Base-by-base conservation (phyloP, 2,888 invertebrate genomes). In the Teleiodes luculella region DNA sequence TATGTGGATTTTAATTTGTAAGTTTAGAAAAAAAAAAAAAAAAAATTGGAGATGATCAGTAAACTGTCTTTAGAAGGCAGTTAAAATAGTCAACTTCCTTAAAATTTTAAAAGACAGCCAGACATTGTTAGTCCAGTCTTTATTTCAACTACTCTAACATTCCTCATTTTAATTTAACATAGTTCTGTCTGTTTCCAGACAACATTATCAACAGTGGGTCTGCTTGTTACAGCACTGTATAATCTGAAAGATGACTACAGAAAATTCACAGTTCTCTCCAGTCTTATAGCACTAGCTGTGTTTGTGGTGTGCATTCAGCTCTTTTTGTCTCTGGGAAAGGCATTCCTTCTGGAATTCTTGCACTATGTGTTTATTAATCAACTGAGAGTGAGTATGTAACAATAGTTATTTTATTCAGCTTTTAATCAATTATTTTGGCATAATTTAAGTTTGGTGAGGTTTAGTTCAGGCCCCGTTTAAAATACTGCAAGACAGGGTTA, bases 141-240 rank as follows among this genome's bases (percentile, higher is more conserved):
- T n/a, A n/a, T n/a, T n/a, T n/a, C n/a, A n/a, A n/a, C n/a, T n/a
- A n/a, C n/a, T n/a, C n/a, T n/a, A n/a, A n/a, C n/a, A n/a, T 24
- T 24, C 6, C 24, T 24, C 24, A 24, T 24, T 3, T 24, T 24
- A 6, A 24, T 24, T 24, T 6, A 24, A 24, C 3, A 24, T 24
- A 24, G 24, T 24, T 55, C 57, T 69, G 55, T 54, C 58, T 69
- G 57, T 71, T 86, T 86, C 79, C 84, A 87, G 87, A 79, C 76
- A 63, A 65, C 78, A 61, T 78, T 85, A 63, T 70, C 78, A 68
- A 73, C 83, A 59, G 82, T 83, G 64, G 80, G 72, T 67, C 71
- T 85, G 58, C 78, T 86, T 72, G 76, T 83, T 71, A 73, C 77
- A 76, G 78, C 72, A n/a, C 58, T 87, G 55, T 70, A 55, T 58